phyloP scores from a whole-genome alignment of 2,888 invertebrate species.

The Anthoptus insignis region DNA sequence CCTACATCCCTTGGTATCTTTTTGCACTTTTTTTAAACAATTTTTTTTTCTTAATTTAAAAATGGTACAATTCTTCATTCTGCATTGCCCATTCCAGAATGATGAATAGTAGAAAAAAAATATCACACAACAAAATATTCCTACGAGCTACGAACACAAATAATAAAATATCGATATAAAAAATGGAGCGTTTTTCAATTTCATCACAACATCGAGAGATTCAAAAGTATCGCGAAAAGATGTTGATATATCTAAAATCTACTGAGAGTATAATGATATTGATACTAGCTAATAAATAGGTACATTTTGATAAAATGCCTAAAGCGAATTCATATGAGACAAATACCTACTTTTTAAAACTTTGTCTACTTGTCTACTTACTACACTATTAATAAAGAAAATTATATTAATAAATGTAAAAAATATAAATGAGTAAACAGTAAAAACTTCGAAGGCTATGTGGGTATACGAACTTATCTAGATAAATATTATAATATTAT shows the following conservation, averaged over 20 bases:
- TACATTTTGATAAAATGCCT: background rate
- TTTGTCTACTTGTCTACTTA: background rate
- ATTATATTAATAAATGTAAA: background rate
- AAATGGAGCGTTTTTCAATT: slow-evolving; percentile 66
- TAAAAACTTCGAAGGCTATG: slow-evolving; percentile 47
- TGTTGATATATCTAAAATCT: background rate
- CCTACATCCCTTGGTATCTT: background rate
- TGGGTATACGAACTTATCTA: slow-evolving; percentile 82
- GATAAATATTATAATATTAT: slow-evolving; percentile 48
- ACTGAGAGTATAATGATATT: too few relatives aligned
- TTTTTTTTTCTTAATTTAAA: slow-evolving; percentile 5
- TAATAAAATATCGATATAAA: slow-evolving; percentile 47
- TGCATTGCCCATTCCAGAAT: slow-evolving; percentile 85
- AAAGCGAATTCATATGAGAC: background rate
- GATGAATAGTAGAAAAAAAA: slow-evolving; percentile 66
- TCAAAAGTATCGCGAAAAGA: slow-evolving; percentile 39
- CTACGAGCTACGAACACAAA: too few relatives aligned
- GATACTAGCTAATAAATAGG: too few relatives aligned
- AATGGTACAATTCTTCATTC: slow-evolving; percentile 75
- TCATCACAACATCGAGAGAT: slow-evolving; percentile 69
- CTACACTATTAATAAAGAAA: too few relatives aligned
- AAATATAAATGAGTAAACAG: slow-evolving; percentile 14
- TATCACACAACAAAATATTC: too few relatives aligned
- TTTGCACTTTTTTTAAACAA: too few relatives aligned
- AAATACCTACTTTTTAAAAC: background rate